A percentile compares a stretch with the other conserved stretches of the same genome.
Conservation (phyloP, 2,797 vertebrate genomes). For the Coranthus polyacanthus region DNA sequence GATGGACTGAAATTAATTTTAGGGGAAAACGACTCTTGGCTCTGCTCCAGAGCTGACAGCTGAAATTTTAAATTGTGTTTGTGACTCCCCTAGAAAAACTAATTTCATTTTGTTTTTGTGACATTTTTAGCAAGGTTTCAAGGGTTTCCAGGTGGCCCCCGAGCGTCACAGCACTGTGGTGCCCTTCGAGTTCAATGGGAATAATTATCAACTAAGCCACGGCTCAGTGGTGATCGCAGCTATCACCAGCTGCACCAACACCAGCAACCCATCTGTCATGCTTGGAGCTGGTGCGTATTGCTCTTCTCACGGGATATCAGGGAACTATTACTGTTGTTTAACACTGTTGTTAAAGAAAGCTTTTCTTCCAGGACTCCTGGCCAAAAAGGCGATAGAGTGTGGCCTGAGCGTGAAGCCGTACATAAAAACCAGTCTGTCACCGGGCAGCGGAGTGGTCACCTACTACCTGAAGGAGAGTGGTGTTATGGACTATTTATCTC, state of each 20-base stretch:
- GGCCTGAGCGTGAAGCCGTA: slow-evolving; percentile 95
- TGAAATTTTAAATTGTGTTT: no score
- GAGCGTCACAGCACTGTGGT: slow-evolving; percentile 76
- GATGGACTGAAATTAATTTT: no score
- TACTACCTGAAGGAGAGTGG: slow-evolving; percentile 96
- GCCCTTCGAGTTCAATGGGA: slow-evolving; percentile 87
- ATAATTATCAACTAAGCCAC: slow-evolving; percentile 88
- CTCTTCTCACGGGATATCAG: background rate
- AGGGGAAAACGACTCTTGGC: no score
- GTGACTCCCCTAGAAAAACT: background rate
- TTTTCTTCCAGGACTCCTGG: slow-evolving; percentile 88
- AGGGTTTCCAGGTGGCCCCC: slow-evolving; percentile 92
- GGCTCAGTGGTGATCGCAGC: slow-evolving; percentile 98
- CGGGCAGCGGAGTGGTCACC: slow-evolving; percentile 97
- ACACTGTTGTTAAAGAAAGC: background rate
- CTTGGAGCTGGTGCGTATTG: slow-evolving; percentile 90
- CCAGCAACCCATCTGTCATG: slow-evolving; percentile 99
- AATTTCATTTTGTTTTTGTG: background rate
- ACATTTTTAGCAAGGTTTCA: slow-evolving; percentile 93
- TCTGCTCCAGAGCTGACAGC: no score
- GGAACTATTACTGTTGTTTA: background rate
- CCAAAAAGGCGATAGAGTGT: slow-evolving; percentile 92
- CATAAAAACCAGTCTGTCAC: slow-evolving; percentile 97
- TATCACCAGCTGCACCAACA: slow-evolving; percentile 99
- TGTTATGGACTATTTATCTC: slow-evolving; percentile 92